phyloP scores from a whole-genome alignment of 2,797 vertebrate genomes.

The Enteromius viviparus region DNA sequence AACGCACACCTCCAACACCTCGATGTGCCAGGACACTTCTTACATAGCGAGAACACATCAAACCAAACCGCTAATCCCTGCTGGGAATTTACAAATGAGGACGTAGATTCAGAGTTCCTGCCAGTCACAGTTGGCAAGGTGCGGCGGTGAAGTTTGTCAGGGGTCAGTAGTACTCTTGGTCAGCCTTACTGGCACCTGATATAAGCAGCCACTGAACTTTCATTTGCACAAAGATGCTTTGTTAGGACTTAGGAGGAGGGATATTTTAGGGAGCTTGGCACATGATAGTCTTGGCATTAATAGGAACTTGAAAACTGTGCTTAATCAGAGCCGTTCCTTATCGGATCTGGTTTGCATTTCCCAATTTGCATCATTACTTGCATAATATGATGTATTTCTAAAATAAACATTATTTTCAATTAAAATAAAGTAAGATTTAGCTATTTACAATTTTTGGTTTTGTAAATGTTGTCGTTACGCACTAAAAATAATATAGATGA shows the following conservation, averaged over 20 bases:
- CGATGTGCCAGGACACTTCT: neutral
- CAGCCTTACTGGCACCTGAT: slow-evolving; percentile 17
- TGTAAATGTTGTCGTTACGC: neutral
- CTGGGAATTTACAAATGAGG: slow-evolving; percentile 39
- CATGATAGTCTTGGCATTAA: slow-evolving; percentile 7
- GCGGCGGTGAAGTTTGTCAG: slow-evolving; percentile 22
- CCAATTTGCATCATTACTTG: neutral
- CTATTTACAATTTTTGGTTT: neutral
- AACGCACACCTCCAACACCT: neutral
- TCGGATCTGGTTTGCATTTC: neutral
- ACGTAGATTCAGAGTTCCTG: slow-evolving; percentile 9
- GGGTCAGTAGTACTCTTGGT: slow-evolving; percentile 25
- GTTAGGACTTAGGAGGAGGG: neutral
- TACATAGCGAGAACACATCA: slow-evolving; percentile 16
- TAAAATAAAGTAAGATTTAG: neutral
- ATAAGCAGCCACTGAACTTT: slow-evolving; percentile 17
- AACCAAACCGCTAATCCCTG: slow-evolving; percentile 39
- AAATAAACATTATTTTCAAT: neutral
- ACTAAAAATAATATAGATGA: neutral
- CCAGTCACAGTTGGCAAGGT: slow-evolving; percentile 16
- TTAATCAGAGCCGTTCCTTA: neutral
- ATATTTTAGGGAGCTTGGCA: neutral
- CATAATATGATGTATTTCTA: neutral
- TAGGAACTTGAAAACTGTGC: neutral
- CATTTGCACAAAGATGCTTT: slow-evolving; percentile 32